Evolutionary conservation across 1,140 invertebrate genomes (phyloP), one percentile per base, ranked within the genome.

Genomic region (Stenopsyche tienmushanensis): DNA sequence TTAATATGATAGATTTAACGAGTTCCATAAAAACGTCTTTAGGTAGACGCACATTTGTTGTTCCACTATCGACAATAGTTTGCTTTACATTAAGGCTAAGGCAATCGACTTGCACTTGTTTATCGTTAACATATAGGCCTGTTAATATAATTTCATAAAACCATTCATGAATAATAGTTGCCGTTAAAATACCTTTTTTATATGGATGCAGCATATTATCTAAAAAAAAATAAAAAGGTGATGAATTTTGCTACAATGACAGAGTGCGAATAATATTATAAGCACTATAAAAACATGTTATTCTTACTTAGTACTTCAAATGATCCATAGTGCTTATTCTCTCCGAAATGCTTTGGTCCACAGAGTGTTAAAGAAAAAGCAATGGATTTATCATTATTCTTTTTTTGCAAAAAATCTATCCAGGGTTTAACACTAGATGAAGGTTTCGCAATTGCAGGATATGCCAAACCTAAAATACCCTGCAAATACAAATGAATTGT

Each of bases 121-220:
- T 44, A 15, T 49, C 64, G 42, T 66, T 54, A 10, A 69, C 54
- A 10, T 41, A 34, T 29, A 71, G 17, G 24, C 57, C 59, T 13
- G 66, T 71, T 24, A 71, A 39, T 18, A 71, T 62, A n/a, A 71
- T 58, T 62, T 71, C 66, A 52, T 71, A 71, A 52, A 69, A 71
- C 70, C 70, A 69, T 45, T 71, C 66, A 13, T 60, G 23, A 3
- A 71, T 49, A 3, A 71, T 63, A 1, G 45, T 47, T 1, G 70
- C 66, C 0, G 66, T 71, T 15, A 45, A 44, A 21, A 71, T 17
- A 9, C 62, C 64, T n/a, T n/a, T n/a, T 3, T 45, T 39, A 29
- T 59, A 65, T 2, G 60, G 62, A 53, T 66, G 47, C 13, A 63
- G 23, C 64, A 71, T 64, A 47, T 71, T 71, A 62, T 71, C 70